These are phyloP conservation scores for Amphipyra tragopoginis DNA, from an alignment of 2,888 invertebrate species.

Conservation along the genomic window DNA sequence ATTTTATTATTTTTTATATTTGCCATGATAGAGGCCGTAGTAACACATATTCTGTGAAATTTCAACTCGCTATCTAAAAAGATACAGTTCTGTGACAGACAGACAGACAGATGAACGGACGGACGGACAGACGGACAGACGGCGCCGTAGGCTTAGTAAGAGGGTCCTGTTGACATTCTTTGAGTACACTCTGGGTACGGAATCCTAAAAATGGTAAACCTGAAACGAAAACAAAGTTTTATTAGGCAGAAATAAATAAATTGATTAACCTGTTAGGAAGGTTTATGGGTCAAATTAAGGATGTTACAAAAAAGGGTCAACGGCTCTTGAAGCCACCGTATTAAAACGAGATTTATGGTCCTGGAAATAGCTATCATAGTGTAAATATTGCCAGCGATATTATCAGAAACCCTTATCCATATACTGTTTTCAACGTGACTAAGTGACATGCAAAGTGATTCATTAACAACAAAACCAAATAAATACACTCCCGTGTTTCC, in stretches of 20 bases:
- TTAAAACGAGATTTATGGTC: conserved; percentile 29
- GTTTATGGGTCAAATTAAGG: conserved; percentile 38
- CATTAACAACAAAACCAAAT: neutral
- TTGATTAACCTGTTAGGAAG: conserved; percentile 22
- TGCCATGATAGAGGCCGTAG: no score
- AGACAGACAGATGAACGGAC: no score
- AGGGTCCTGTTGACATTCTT: no score
- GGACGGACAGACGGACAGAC: no score
- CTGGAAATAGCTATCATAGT: conserved; percentile 10
- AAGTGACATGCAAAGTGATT: no score
- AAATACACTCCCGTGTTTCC: neutral
- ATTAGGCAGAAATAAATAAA: neutral
- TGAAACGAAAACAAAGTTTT: neutral
- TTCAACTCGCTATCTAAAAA: no score
- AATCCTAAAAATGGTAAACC: no score
- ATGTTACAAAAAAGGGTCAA: conserved; percentile 40
- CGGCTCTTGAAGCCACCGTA: conserved; percentile 22
- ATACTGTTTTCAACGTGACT: neutral
- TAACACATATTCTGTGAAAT: no score
- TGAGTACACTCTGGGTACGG: no score
- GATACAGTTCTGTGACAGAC: no score
- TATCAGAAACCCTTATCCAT: conserved; percentile 10
- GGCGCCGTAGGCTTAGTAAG: no score
- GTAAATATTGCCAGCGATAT: neutral
- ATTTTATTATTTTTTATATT: no score